phyloP scores from a whole-genome alignment of 35 echinoderm and acorn worm species.

The Strongylocentrotus purpuratus region DNA sequence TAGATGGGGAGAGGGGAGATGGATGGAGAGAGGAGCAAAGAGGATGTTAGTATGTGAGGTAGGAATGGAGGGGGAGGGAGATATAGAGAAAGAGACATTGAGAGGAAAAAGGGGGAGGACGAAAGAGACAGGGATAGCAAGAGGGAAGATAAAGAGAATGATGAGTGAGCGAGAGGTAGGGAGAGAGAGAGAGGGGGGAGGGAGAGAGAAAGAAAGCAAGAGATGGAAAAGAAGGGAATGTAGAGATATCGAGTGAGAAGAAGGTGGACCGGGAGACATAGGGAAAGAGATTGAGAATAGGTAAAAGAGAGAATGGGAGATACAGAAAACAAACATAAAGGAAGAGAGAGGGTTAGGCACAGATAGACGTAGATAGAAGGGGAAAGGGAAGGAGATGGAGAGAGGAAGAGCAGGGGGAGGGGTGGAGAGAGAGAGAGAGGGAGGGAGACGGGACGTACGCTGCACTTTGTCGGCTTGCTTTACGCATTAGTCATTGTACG shows the following conservation, averaged over 20 bases:
- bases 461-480: conserved; percentile 25
- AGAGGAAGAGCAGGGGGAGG: neutral
- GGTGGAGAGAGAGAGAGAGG: neutral
- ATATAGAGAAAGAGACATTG: neutral
- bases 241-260: too few species aligned
- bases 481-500: conserved; percentile 13
- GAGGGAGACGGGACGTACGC: neutral
- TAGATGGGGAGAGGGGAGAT: neutral
- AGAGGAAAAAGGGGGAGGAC: neutral
- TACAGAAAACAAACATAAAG: neutral
- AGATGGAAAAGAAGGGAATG: too few species aligned
- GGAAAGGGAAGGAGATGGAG: neutral
- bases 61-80: neutral
- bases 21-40: neutral
- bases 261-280: too few species aligned
- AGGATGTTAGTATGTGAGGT: neutral
- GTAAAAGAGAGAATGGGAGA: neutral
- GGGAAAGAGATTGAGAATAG: too few species aligned
- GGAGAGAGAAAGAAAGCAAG: neutral
- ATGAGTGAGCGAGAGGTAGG: neutral
- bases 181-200: neutral
- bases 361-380: neutral
- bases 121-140: neutral
- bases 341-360: neutral
- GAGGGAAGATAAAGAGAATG: neutral